Base-by-base conservation (phyloP, 1,140 invertebrate genomes). In the Atta cephalotes region DNA sequence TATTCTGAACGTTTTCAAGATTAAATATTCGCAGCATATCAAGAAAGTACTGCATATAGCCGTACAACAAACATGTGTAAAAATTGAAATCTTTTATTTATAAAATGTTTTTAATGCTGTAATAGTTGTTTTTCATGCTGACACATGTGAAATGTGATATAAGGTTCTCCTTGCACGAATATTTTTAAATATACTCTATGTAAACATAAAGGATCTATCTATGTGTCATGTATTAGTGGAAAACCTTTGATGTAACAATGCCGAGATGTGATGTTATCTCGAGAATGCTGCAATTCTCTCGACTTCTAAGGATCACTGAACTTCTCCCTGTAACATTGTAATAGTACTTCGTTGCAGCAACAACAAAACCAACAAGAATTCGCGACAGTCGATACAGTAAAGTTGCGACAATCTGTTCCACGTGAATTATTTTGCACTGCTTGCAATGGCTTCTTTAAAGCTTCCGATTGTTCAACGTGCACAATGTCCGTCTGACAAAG, bases 351-450 rank as follows among this genome's bases (percentile, higher is more conserved):
- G 56, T n/a, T 39, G 70, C 56, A 62, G 56, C 56, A 62, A 82
- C 53, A 72, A 62, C 80, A 25, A 12, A 10, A 70, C 56, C 25
- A 74, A 51, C 68, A 82, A 71, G 56, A 82, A 74, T 60, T 74
- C 25, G 25, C 14, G 25, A n/a, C 56, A 72, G 53, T 60, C 66
- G 68, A 82, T 82, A 25, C 79, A 62, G 39, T 56, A 82, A 82
- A 74, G 80, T 82, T 82, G 68, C 25, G 56, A 76, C 80, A 84
- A 84, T 84, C 80, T 76, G 58, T 84, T 84, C 70, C 80, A 16
- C 70, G 21, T 39, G 80, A 84, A 84, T 84, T 84, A 84, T 72
- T 84, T 84, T 76, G 39, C 70, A 45, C 45, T 62, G 60, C 56
- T 84, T 39, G 70, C 56, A n/a, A 76, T 62, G 18, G 56, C 39